Evolutionary conservation across 1,140 invertebrate species (phyloP), one percentile per base, ranked within the genome.

Genomic region (Eciton burchellii): DNA sequence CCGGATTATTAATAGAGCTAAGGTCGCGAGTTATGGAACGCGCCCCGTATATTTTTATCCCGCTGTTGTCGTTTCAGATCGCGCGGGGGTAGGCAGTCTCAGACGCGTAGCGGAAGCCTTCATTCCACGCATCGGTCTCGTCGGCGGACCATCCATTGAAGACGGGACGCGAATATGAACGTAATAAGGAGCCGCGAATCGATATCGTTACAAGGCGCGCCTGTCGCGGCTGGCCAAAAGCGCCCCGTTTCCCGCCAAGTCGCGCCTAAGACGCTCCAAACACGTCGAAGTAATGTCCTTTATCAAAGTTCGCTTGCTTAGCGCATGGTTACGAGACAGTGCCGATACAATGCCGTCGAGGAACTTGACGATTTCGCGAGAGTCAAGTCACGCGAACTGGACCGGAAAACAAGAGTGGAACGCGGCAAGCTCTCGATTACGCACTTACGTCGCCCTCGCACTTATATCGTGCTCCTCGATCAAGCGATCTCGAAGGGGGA

Each of bases 361-460:
- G n/a, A 57, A 72, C 54, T 73, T 59, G n/a, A 57, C 12, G 43
- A 54, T 59, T 73, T 45, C 70, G 45, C 70, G 24, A 26, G 35
- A 35, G 2, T 3, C 35, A 35, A 35, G 35, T 35, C 41, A 21
- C 43, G 21, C 54, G 35, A 57, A 41, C 41, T 45, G 21, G 26
- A 21, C 35, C 6, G 54, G 29, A 0, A 54, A 45, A 73, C 16
- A 73, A 43, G 54, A n/a, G 14, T 3, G 11, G 11, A 8, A 70
- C n/a, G 41, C n/a, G 19, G 54, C n/a, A n/a, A n/a, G n/a, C 56
- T 43, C 16, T 35, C 21, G 21, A 72, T 24, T 14, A n/a, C n/a
- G 21, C n/a, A 35, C 16, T 59, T 29, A 45, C 16, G 6, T 59
- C 54, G 45, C 29, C 0, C 52, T 66, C 29, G 12, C 54, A 54